phyloP scores from a whole-genome alignment of 2,113 vertebrate genomes.

The Alces alces region DNA sequence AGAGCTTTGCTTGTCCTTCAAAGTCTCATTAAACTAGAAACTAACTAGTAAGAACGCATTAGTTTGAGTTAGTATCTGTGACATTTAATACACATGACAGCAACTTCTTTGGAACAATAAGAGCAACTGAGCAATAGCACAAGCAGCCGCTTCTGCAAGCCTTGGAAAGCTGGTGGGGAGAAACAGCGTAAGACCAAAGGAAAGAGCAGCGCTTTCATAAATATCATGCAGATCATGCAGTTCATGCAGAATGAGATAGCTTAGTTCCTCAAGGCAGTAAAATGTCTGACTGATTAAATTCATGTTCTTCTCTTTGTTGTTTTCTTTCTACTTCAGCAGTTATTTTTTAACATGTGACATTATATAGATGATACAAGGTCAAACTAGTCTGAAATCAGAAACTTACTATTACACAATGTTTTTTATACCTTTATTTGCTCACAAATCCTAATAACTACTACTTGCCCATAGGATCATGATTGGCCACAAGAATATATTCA shows the following conservation, averaged over 20 bases:
- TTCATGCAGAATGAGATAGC: background rate
- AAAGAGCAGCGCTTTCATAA: background rate
- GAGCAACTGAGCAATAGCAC: background rate
- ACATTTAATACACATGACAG: background rate
- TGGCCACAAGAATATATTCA: background rate
- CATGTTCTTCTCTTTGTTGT: background rate
- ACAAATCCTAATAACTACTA: background rate
- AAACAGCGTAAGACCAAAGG: background rate
- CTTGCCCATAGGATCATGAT: background rate
- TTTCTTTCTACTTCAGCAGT: background rate
- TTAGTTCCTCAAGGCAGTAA: background rate
- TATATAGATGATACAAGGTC: background rate
- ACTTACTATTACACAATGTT: background rate
- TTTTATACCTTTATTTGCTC: background rate
- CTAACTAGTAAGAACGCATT: background rate
- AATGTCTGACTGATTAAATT: background rate
- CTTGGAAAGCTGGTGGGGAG: background rate
- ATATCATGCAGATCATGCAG: background rate
- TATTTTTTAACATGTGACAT: background rate
- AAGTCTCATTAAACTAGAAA: background rate
- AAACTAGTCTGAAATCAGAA: background rate
- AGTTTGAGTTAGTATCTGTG: background rate
- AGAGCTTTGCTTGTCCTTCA: background rate
- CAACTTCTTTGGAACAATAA: background rate
- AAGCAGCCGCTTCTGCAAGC: background rate